Base-by-base conservation (phyloP, 2,113 vertebrate genomes). In the Anser cygnoides region DNA sequence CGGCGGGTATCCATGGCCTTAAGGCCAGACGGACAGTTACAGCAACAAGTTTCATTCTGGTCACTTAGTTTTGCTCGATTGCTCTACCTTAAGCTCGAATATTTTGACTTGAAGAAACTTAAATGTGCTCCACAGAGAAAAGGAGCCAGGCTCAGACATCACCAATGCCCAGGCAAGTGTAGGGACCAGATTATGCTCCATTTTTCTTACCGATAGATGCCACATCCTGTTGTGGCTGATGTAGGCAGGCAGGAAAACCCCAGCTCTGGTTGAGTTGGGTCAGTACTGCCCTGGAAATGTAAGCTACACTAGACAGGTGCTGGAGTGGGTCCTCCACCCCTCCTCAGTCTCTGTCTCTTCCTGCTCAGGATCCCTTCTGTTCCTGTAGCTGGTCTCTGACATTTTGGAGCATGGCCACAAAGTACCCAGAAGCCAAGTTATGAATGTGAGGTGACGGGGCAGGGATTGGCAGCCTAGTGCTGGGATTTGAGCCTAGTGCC, bases 241-340 rank as follows among this genome's bases (percentile, higher is more conserved):
- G 41, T 37, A 67, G 80, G 70, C 13, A 57, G 66, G 18, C 33
- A 68, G 43, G 19, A 72, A 63, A 73, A 41, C 6, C 5, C n/a
- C 52, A 67, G 12, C 25, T 73, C 39, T 65, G 50, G 44, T 28
- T 23, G 35, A 20, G 50, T 11, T 41, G 37, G 1, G 1, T 68
- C 61, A 35, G 6, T 41, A 33, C 28, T 76, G 1, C 13, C 10
- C 39, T 86, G 35, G 75, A 85, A 72, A 39, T 1, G 0, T 50
- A 44, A 90, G 25, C 31, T 59, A 2, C 1, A 2, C 9, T 18
- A 58, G 65, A 9, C 16, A 13, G 39, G 33, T 73, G 54, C 61
- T 0, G 0, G 33, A 43, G 41, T 18, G 16, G 23, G 35, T 75
- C 57, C 81, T 28, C n/a, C 28, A 10, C 0, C 0, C 21, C 37